Percentiles rank a stretch among this genome's conserved stretches.
Evolutionary conservation across 1,140 invertebrate genomes (phyloP).

Genomic region (Pseudomyrmex concolor): DNA sequence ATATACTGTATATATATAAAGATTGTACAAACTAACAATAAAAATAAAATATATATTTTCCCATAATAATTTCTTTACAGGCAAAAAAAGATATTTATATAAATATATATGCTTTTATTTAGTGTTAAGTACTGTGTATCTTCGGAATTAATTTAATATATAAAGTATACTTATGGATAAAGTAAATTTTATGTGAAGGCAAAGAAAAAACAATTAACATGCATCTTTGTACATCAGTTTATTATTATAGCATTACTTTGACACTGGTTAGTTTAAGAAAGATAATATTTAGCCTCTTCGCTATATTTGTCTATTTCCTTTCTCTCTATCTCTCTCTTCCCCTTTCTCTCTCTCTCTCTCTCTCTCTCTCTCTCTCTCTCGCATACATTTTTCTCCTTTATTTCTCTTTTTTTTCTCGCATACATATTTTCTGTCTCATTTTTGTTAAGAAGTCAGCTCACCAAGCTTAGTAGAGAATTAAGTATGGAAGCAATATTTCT

Average conservation of each 20-base stretch:
- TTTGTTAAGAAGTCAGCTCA: conserved; percentile 67
- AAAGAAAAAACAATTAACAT: conserved; percentile 60
- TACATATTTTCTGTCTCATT: conserved; percentile 48
- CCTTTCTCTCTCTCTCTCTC: conserved; percentile 56
- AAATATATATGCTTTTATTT: not conserved
- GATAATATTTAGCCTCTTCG: conserved; percentile 83
- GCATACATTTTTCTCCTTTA: conserved; percentile 16
- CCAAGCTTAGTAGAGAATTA: conserved; percentile 73
- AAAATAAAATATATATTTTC: conserved; percentile 3
- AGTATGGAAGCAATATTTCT: conserved; percentile 74
- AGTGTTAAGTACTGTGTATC: too few relatives aligned
- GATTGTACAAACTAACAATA: too few relatives aligned
- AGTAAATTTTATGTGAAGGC: conserved; percentile 32
- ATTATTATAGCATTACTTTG: conserved; percentile 83
- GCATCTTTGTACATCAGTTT: conserved; percentile 84
- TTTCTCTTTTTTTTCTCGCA: conserved; percentile 65
- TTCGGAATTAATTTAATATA: not conserved
- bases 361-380: conserved; percentile 2
- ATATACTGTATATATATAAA: not conserved
- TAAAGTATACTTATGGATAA: conserved; percentile 41
- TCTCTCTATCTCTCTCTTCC: conserved; percentile 43
- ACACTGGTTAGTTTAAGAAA: conserved; percentile 85
- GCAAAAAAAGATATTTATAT: conserved; percentile 3
- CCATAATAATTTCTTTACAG: not conserved
- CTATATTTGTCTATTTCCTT: conserved; percentile 70